Evolutionary conservation across 2,113 vertebrate genomes (phyloP), one percentile per base, ranked within the genome.

Genomic region (Marmota monax): DNA sequence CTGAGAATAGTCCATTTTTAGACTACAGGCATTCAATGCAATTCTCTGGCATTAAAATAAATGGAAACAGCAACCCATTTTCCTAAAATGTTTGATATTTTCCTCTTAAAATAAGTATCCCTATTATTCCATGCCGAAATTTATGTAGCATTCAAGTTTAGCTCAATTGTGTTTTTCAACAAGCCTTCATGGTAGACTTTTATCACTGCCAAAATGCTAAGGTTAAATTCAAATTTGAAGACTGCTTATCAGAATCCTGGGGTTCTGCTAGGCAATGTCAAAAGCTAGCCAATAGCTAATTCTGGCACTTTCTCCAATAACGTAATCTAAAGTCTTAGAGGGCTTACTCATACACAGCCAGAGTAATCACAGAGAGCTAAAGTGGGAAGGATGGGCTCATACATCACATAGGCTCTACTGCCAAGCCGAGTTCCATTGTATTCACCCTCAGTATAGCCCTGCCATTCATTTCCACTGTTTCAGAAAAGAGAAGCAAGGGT

Each of bases 21-120:
- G 65, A 95, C 27, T 67, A 65, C 0, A 88, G 29, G 78, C 20
- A 92, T 90, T 70, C 76, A 65, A 3, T 87, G 25, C 53, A 48
- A 42, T 94, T 97, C 84, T 91, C 58, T 93, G 51, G 70, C 97
- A 93, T 63, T 72, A 56, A 95, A 96, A 93, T 80, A 88, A 96
- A 90, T 90, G 92, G 73, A 88, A 97, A 94, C 69, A 56, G 58
- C 85, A 95, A 85, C 37, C 67, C 39, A 67, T 95, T 97, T 96
- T 76, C 84, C 78, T 78, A 91, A 95, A 97, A 80, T 89, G 42
- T 91, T 90, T 58, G 69, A 48, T 84, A 89, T 80, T 95, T 94
- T 88, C 82, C 51, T 84, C 95, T 92, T 53, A 16, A 96, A 96
- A 78, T 88, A 95, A 93, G 56, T 78, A 91, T 84, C 20, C 83